Conservation (phyloP, 2,888 invertebrate genomes). For the Troides helena region DNA sequence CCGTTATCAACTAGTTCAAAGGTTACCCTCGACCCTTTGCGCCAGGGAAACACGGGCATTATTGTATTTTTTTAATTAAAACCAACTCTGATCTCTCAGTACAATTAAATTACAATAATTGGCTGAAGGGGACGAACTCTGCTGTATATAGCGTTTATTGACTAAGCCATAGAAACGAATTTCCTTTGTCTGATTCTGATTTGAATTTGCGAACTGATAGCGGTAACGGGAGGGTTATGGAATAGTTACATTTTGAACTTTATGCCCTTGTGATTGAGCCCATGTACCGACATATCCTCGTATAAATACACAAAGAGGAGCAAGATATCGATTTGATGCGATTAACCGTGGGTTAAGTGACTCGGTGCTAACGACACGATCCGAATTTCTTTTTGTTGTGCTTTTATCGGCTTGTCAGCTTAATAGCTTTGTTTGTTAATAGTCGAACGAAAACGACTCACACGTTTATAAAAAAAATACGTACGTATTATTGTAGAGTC, state of each 20-base stretch:
- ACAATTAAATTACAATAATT: conserved; percentile 79
- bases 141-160: conserved; percentile 38
- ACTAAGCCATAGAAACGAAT: conserved; percentile 41
- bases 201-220: conserved; percentile 66
- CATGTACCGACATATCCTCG: background rate
- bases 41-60: conserved; percentile 39
- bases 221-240: conserved; percentile 8
- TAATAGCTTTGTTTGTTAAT: conserved; percentile 35
- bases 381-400: conserved; percentile 46
- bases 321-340: conserved; percentile 69
- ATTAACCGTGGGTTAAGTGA: conserved; percentile 73
- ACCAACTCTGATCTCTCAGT: conserved; percentile 69
- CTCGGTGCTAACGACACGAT: conserved; percentile 72
- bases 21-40: background rate
- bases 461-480: background rate
- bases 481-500: too few relatives aligned
- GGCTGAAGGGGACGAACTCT: conserved; percentile 57
- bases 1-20: background rate
- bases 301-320: conserved; percentile 65
- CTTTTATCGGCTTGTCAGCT: conserved; percentile 40
- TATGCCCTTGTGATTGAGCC: conserved; percentile 17
- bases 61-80: conserved; percentile 69
- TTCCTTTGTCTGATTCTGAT: conserved; percentile 38
- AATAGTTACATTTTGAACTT: conserved; percentile 7
- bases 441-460: conserved; percentile 9